A percentile compares a stretch with the other conserved stretches of the same genome.
These are phyloP conservation scores for Rhodophaea formosa DNA, from an alignment of 2,888 invertebrate species.

Conservation along the genomic window DNA sequence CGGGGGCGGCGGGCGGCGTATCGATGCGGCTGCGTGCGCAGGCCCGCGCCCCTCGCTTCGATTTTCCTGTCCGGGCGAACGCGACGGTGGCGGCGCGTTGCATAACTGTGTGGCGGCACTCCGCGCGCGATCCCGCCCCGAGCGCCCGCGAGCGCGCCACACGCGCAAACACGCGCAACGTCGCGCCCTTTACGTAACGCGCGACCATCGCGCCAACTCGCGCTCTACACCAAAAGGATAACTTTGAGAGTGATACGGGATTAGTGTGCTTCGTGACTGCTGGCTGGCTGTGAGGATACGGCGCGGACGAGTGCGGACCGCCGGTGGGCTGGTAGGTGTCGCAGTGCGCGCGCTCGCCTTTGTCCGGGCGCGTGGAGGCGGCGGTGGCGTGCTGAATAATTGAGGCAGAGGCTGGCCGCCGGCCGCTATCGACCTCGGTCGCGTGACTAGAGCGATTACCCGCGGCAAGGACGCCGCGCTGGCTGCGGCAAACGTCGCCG, in stretches of 20 bases:
- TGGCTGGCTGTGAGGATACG: constrained; percentile 43
- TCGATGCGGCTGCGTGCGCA: constrained; percentile 73
- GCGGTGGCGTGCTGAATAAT: constrained; percentile 72
- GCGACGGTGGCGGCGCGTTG: constrained; percentile 75
- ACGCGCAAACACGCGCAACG: constrained; percentile 66
- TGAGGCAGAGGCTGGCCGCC: constrained; percentile 71
- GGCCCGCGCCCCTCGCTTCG: constrained; percentile 63
- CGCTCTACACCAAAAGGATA: constrained; percentile 43
- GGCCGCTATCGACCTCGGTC: constrained; percentile 80
- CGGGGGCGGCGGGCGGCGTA: constrained; percentile 45
- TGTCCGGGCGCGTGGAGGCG: constrained; percentile 57
- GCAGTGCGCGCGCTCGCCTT: constrained; percentile 63
- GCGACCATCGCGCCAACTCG: constrained; percentile 56
- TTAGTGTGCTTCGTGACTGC: constrained; percentile 53
- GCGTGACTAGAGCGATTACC: constrained; percentile 71
- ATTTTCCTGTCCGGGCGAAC: constrained; percentile 67
- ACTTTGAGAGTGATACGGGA: constrained; percentile 57
- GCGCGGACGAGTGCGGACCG: constrained; percentile 49
- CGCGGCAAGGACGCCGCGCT: constrained; percentile 75
- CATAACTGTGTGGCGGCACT: constrained; percentile 76
- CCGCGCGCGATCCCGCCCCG: constrained; percentile 76
- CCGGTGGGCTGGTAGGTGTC: constrained; percentile 71
- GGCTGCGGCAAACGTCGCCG: constrained; percentile 65
- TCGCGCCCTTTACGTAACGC: constrained; percentile 78
- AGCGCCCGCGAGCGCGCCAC: constrained; percentile 74